Base-by-base conservation (phyloP, 2,888 invertebrate species). In the Tinea trinotella region DNA sequence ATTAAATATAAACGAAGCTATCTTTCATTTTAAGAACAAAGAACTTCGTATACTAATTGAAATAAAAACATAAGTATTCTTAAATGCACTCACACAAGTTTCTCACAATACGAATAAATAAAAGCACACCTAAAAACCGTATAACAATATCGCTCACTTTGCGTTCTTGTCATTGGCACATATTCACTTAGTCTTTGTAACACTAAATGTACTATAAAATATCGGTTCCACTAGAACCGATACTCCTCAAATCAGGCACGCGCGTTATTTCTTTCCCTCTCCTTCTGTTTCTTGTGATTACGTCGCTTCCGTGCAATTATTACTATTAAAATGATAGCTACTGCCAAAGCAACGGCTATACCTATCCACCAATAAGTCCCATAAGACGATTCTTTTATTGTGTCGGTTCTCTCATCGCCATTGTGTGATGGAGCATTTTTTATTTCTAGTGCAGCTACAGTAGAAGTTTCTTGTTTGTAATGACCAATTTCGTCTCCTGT, bases 361-460 rank as follows among this genome's bases (percentile, higher is more conserved):
- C 82, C 87, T 66, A 87, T 77, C 85, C 87, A 87, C 79, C 82
- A 85, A 57, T 86, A 87, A 5, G 78, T 74, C 55, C 75, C 83
- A 56, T 85, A 85, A 1, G 83, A 80, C 2, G 80, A 83, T 60
- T 81, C 82, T 67, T 80, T 73, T 54, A 24, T 40, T 46, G 36
- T 34, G 34, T 53, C 54, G 9, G 69, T 67, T 58, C 67, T 67
- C 10, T 62, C 63, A 35, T 71, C 70, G 53, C 64, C 76, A 40
- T 53, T n/a, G 19, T 13, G 19, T 1, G 71, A 63, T 2, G 70
- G 68, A 30, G 77, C 74, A 56, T 82, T 82, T 58, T 84, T 83
- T 30, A 83, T 80, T 61, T 83, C 84, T 56, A 83, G 64, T 18
- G 81, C 83, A 19, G 76, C 81, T n/a, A 82, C 84, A 15, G 83